These are phyloP conservation scores for Craniophora ligustri DNA, from an alignment of 2,888 invertebrate genomes.

Conservation along the genomic window DNA sequence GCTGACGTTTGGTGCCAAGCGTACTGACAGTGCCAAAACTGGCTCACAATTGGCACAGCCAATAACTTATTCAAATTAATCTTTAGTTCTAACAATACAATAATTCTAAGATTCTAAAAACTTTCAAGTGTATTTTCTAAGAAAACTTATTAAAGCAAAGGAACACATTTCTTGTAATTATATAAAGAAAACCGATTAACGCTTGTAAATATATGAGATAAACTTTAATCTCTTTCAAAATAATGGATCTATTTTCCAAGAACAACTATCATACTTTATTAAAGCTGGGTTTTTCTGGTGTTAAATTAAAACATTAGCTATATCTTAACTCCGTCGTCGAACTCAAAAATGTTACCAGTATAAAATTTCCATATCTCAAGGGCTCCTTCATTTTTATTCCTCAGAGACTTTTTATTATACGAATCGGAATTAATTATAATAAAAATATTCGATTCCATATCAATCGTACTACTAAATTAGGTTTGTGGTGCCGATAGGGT, in stretches of 20 bases:
- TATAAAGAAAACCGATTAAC: constrained; percentile 1
- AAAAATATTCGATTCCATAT: constrained; percentile 53
- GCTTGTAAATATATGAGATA: not conserved
- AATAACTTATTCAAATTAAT: constrained; percentile 19
- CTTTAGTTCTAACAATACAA: constrained; percentile 7
- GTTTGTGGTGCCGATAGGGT: constrained; percentile 53
- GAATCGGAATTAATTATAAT: constrained; percentile 49
- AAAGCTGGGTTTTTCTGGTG: constrained; percentile 11
- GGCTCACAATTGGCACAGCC: constrained; percentile 30
- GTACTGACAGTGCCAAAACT: constrained; percentile 28
- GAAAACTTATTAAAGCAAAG: not conserved
- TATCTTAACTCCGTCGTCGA: not conserved
- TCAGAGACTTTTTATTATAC: constrained; percentile 17
- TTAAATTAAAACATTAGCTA: not conserved
- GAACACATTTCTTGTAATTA: not conserved
- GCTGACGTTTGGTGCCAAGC: constrained; percentile 26
- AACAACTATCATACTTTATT: not conserved
- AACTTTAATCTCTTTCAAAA: not conserved
- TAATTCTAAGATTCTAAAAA: constrained; percentile 22
- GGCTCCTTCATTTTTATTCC: constrained; percentile 21
- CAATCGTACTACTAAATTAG: constrained; percentile 57
- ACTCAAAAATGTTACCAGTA: not conserved
- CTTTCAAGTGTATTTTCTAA: constrained; percentile 2
- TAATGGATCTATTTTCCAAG: constrained; percentile 2
- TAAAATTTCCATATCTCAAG: not conserved